Conservation (phyloP, 2,797 vertebrate genomes). For the Atherinosoma microstoma region DNA sequence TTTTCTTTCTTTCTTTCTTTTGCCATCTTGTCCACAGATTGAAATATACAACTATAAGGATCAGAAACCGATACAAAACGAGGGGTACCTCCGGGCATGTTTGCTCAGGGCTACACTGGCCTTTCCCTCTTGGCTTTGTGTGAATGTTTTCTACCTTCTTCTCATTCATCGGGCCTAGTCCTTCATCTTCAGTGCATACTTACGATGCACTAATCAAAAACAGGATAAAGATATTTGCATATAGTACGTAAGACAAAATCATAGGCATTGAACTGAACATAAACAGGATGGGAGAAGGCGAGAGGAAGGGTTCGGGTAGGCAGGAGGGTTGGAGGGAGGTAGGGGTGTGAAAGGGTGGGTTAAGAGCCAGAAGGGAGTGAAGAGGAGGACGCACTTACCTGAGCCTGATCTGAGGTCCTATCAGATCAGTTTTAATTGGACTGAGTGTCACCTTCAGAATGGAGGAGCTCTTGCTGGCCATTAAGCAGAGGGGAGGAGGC, state of each 20-base stretch:
- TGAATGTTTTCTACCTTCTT: constrained; percentile 89
- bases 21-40: constrained; percentile 77
- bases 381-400: constrained; percentile 90
- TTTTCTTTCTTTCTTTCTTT: constrained; percentile 38
- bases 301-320: constrained; percentile 42
- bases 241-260: constrained; percentile 82
- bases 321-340: constrained; percentile 17
- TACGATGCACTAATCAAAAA: constrained; percentile 99
- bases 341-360: constrained; percentile 54
- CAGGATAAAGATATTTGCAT: constrained; percentile 85
- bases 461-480: constrained; percentile 96
- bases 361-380: constrained; percentile 80
- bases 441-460: constrained; percentile 99
- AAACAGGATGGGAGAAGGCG: constrained; percentile 65
- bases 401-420: constrained; percentile 99
- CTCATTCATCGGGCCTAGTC: constrained; percentile 96
- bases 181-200: constrained; percentile 99
- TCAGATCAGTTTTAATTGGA: constrained; percentile 99
- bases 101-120: constrained; percentile 99
- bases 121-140: constrained; percentile 96
- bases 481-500: constrained; percentile 94
- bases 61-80: constrained; percentile 95
- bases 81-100: constrained; percentile 96
- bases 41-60: constrained; percentile 80
- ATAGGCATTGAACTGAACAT: constrained; percentile 81